A percentile compares a stretch with the other conserved stretches of the same genome.
Evolutionary conservation across 2,113 vertebrate species (phyloP).

Genomic region (Tetrao urogallus): DNA sequence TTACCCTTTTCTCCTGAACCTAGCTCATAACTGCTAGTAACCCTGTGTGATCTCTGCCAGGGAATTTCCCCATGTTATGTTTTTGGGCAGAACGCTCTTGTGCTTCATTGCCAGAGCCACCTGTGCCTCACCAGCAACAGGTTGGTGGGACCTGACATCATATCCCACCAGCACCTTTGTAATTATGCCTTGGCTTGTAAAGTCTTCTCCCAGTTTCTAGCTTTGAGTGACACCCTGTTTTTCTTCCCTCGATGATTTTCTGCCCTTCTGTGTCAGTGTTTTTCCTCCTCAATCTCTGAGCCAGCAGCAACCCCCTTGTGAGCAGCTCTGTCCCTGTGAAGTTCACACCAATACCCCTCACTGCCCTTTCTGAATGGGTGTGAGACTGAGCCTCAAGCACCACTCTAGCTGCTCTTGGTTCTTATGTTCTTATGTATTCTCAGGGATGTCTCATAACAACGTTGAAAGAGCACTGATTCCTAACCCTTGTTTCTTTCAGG

Average conservation of each 20-base stretch:
- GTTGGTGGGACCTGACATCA: background rate
- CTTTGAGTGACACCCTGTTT: background rate
- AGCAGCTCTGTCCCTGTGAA: background rate
- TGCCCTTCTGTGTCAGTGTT: background rate
- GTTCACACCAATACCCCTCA: background rate
- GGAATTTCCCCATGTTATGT: background rate
- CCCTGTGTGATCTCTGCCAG: background rate
- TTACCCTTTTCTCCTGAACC: background rate
- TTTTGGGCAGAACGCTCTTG: background rate
- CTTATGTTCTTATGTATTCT: background rate
- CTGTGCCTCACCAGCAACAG: background rate
- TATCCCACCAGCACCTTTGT: background rate
- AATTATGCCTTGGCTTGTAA: background rate
- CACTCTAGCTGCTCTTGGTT: background rate
- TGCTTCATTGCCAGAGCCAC: background rate
- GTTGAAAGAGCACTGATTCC: background rate
- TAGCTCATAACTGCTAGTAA: background rate
- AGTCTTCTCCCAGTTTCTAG: background rate
- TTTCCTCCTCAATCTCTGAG: background rate
- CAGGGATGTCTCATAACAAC: background rate
- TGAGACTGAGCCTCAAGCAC: background rate
- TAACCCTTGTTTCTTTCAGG: background rate
- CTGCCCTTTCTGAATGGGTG: background rate
- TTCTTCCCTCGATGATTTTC: background rate
- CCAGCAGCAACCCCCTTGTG: background rate